phyloP scores from a whole-genome alignment of 2,113 vertebrate species.

The Tenebrosternarchus preto region DNA sequence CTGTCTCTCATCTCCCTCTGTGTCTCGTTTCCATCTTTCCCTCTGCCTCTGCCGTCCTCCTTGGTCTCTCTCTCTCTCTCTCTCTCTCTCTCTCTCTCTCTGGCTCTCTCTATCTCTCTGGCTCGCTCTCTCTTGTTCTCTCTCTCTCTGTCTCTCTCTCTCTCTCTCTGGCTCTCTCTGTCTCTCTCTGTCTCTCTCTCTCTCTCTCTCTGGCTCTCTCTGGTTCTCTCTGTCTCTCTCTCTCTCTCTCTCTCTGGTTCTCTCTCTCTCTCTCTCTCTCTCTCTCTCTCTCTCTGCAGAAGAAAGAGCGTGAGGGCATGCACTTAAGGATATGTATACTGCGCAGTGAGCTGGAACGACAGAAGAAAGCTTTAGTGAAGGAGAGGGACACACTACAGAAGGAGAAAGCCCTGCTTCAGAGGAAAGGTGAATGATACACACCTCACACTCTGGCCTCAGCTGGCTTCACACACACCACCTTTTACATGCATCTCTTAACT shows the following conservation, averaged over 20 bases:
- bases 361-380: conserved; percentile 85
- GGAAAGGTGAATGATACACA: conserved; percentile 77
- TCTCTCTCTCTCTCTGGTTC: too few species aligned
- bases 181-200: conserved; percentile 13
- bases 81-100: too few species aligned
- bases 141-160: too few species aligned
- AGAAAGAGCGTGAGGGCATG: conserved; percentile 93
- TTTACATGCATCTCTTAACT: too few species aligned
- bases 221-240: too few species aligned
- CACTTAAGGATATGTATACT: conserved; percentile 91
- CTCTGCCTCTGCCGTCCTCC: too few species aligned
- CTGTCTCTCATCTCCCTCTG: too few species aligned
- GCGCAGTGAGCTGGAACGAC: conserved; percentile 88
- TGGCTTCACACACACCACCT: too few species aligned
- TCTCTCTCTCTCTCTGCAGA: conserved; percentile 71
- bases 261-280: not conserved
- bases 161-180: not conserved
- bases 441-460: not conserved
- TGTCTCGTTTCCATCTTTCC: too few species aligned
- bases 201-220: not conserved
- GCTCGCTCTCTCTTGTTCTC: too few species aligned
- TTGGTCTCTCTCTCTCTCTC: not conserved
- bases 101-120: too few species aligned
- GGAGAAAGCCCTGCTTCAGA: conserved; percentile 77
- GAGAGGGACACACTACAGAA: conserved; percentile 86